Evolutionary conservation across 2,113 vertebrate species (phyloP), one percentile per base, ranked within the genome.

Genomic region (Rhadina sibilatrix): DNA sequence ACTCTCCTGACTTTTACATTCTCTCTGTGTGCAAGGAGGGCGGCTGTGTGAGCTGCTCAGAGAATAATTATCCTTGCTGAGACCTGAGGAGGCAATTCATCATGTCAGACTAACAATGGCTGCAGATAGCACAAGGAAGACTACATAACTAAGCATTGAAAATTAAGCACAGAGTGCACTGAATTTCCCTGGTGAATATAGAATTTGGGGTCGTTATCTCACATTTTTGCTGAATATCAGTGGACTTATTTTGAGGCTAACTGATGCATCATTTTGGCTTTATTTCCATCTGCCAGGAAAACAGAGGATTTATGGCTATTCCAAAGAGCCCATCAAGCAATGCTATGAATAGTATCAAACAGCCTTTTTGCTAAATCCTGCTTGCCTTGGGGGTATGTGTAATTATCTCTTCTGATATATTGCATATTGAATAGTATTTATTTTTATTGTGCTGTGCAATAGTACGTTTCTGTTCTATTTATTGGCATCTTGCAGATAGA

Each of bases 71-170:
- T 96, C 85, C 78, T 82, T 85, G 37, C 85, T 82, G 82, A 91
- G 94, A 96, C 87, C 89, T 27, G 83, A 95, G 92, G 70, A 83
- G 88, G 94, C 77, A 96, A 97, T 97, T 98, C 61, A 96, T 98
- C 97, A 97, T 87, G 93, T 93, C 92, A 93, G 83, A 66, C 75
- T 95, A 94, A 89, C 47, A 94, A 94, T 84, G 75, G 77, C 91
- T 92, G 66, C 52, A 93, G 94, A 96, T 60, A 95, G 94, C 84
- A 87, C 47, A 72, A 77, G 89, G 72, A 97, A 96, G 68, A 56
- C 82, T 81, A 85, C 80, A 70, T 89, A 96, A 63, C 90, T 83
- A 91, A 93, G 84, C 72, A 72, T 0, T n/a, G 94, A 96, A 96
- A 85, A 93, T 87, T 91, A 87, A 82, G 79, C 63, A 88, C 68